phyloP scores from a whole-genome alignment of 2,113 vertebrate genomes.

The Chaenogobius annularis region DNA sequence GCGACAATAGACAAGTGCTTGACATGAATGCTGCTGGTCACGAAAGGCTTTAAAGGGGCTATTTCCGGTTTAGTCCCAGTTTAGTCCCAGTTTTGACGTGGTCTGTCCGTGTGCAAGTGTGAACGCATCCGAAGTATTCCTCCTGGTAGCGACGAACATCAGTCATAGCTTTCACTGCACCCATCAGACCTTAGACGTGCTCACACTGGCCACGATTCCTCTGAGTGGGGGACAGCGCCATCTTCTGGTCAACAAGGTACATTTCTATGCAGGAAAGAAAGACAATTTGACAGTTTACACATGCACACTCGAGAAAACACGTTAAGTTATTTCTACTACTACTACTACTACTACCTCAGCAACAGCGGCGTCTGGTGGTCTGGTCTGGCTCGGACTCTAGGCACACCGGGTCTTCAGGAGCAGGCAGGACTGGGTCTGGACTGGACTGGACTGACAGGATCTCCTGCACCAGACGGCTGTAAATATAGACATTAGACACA shows the following conservation, averaged over 20 bases:
- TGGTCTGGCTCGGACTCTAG: neutral
- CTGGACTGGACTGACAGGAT: conserved; percentile 26
- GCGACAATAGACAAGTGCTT: no score
- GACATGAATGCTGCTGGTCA: no score
- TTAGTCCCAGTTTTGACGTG: no score
- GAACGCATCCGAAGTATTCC: no score
- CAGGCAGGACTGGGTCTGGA: neutral
- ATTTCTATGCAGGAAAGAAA: neutral
- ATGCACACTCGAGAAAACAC: no score
- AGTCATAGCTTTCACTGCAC: neutral
- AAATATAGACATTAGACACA: conserved; percentile 10
- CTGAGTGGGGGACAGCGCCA: neutral
- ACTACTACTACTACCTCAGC: conserved; percentile 24
- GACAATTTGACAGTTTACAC: no score
- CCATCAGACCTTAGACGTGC: neutral
- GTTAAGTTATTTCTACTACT: no score
- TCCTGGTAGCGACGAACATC: neutral
- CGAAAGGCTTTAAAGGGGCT: no score
- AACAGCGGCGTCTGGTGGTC: conserved; percentile 13
- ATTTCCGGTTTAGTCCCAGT: no score
- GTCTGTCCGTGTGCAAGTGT: no score
- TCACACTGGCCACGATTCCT: neutral
- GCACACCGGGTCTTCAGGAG: neutral
- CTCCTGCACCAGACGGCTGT: conserved; percentile 55
- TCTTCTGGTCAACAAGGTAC: neutral